Evolutionary conservation across 1,140 invertebrate genomes (phyloP).

Genomic region (Lepidotrigona ventralis): DNA sequence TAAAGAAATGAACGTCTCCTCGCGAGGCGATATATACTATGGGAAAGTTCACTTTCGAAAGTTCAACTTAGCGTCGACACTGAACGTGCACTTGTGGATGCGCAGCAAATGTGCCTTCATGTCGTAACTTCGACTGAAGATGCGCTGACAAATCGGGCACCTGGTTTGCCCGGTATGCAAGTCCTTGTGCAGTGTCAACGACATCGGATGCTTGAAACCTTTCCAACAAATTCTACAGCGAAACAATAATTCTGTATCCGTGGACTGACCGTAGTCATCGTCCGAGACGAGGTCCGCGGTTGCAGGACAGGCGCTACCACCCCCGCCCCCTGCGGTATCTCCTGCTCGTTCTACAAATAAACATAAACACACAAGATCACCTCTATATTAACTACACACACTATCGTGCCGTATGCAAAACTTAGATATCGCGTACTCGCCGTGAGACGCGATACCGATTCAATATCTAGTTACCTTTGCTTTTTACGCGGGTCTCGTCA

Average conservation of each 20-base stretch:
- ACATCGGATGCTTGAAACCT: slow-evolving; percentile 88
- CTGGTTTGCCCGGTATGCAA: slow-evolving; percentile 88
- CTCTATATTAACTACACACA: slow-evolving; percentile 55
- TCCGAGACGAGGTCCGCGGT: slow-evolving; percentile 66
- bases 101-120: slow-evolving; percentile 83
- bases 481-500: slow-evolving; percentile 2
- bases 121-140: slow-evolving; percentile 84
- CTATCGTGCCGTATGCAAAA: slow-evolving; percentile 26
- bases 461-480: neutral
- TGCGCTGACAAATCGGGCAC: slow-evolving; percentile 83
- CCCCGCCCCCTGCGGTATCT: slow-evolving; percentile 61
- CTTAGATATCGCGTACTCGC: slow-evolving; percentile 13
- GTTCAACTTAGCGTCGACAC: slow-evolving; percentile 64
- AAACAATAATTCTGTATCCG: slow-evolving; percentile 80
- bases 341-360: slow-evolving; percentile 74
- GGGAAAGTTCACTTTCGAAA: slow-evolving; percentile 59
- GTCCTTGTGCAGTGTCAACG: slow-evolving; percentile 87
- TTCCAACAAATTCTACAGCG: slow-evolving; percentile 86
- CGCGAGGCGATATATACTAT: neutral
- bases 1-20: neutral
- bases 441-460: neutral
- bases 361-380: slow-evolving; percentile 72
- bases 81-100: slow-evolving; percentile 79
- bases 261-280: slow-evolving; percentile 70
- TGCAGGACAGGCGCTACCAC: slow-evolving; percentile 44